phyloP scores from a whole-genome alignment of 2,888 invertebrate species.

The Antheraea assamensis region DNA sequence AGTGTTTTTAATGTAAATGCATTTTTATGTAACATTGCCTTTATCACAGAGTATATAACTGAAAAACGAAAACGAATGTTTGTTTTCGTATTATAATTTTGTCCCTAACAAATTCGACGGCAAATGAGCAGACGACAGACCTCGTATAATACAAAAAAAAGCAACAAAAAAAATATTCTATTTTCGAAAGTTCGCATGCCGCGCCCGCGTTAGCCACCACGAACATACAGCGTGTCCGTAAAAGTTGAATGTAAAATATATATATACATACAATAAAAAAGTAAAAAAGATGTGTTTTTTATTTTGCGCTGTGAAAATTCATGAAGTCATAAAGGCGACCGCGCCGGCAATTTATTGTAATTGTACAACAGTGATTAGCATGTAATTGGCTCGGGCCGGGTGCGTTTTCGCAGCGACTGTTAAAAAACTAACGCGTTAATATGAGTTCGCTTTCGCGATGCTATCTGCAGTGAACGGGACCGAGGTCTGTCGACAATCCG shows the following conservation, averaged over 20 bases:
- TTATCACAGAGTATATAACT: no score
- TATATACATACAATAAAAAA: not conserved
- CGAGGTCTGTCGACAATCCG: constrained; percentile 28
- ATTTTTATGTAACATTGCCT: no score
- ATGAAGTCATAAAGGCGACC: constrained; percentile 42
- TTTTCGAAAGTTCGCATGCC: constrained; percentile 25
- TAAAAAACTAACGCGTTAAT: constrained; percentile 43
- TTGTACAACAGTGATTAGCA: constrained; percentile 67
- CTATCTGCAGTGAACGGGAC: constrained; percentile 43
- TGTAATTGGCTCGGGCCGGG: constrained; percentile 53
- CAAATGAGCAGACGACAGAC: not conserved
- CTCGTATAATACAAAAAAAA: not conserved
- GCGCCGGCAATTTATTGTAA: constrained; percentile 49
- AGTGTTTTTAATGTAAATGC: no score
- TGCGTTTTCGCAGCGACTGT: constrained; percentile 37
- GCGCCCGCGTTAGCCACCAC: constrained; percentile 19
- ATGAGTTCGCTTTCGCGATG: constrained; percentile 48
- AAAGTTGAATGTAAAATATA: not conserved
- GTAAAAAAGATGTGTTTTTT: constrained; percentile 28
- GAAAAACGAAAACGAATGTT: not conserved
- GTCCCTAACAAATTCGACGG: no score
- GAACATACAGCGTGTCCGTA: constrained; percentile 33
- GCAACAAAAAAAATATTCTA: not conserved
- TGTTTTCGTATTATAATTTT: not conserved
- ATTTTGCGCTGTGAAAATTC: constrained; percentile 40